Evolutionary conservation across 2,113 vertebrate genomes (phyloP), one percentile per base, ranked within the genome.

Genomic region (Galbula dea): DNA sequence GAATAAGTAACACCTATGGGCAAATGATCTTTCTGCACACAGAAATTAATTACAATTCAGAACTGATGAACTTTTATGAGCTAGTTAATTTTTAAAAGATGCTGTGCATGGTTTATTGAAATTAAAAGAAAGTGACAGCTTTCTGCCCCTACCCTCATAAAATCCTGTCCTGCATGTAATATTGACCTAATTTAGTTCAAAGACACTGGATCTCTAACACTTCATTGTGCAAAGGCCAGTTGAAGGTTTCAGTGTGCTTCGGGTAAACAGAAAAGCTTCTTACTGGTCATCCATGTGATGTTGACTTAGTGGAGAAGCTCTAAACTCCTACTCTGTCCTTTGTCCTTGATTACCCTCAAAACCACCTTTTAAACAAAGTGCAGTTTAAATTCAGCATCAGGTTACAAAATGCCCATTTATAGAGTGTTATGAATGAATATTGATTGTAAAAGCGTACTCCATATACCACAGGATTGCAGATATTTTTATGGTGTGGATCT

Each of bases 21-120:
- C 96, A 97, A 95, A 96, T 88, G 91, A 95, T 95, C 93, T 95
- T 88, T 88, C 93, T 67, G 89, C 93, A 68, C 46, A 66, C 68
- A 88, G 93, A 94, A 96, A 95, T 97, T 96, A 95, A 97, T 97
- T 97, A 93, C 83, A 94, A 95, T 94, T 95, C 92, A 95, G 77
- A 69, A 97, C 88, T 96, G 95, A 96, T 95, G 94, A 97, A 95
- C 96, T 95, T 97, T 97, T 95, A 97, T 94, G 96, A 97, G 93
- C 94, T 96, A 95, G 91, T 96, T 95, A 95, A 94, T 97, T 97
- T 96, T 95, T 97, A 90, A 95, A 97, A 96, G 93, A 93, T 96
- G 95, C 94, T 91, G 82, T 92, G 94, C 91, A 29, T 95, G 93
- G 96, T 95, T 97, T 96, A 96, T 97, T 97, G 94, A 97, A 95